Conservation (phyloP, 2,113 vertebrate species). For the Percina caprodes region DNA sequence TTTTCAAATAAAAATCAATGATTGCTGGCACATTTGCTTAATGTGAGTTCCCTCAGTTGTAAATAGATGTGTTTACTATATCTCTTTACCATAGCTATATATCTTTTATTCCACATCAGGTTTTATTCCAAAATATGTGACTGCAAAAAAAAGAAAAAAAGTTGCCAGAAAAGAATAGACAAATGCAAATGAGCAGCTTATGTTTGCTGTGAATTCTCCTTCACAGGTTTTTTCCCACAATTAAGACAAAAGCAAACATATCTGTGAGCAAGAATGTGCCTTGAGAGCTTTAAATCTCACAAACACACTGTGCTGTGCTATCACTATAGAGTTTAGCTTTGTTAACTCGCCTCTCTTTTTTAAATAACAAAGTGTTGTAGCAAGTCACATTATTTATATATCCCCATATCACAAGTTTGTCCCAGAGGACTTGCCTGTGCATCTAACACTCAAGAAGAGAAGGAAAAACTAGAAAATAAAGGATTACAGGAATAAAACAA, state of each 20-base stretch:
- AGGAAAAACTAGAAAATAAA: neutral
- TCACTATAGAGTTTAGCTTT: neutral
- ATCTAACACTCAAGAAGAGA: neutral
- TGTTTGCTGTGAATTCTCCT: slow-evolving; percentile 7
- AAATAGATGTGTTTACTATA: neutral
- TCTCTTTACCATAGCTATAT: neutral
- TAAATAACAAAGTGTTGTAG: slow-evolving; percentile 5
- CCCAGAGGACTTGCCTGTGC: neutral
- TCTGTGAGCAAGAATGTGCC: neutral
- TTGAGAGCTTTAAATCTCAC: neutral
- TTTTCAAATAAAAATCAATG: slow-evolving; percentile 24
- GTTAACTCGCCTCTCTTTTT: slow-evolving; percentile 14
- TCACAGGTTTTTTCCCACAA: slow-evolving; percentile 7
- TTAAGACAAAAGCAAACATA: slow-evolving; percentile 19
- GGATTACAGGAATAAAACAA: neutral
- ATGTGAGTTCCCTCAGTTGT: slow-evolving; percentile 1
- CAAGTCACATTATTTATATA: slow-evolving; percentile 3
- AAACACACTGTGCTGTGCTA: neutral
- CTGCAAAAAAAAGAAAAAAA: slow-evolving; percentile 2
- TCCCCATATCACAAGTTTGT: slow-evolving; percentile 2
- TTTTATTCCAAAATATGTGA: slow-evolving; percentile 1
- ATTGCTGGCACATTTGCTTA: neutral
- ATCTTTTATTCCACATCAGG: neutral
- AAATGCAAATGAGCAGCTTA: neutral
- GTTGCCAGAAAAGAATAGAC: neutral